Percentiles rank a stretch among this genome's conserved stretches.
These are phyloP conservation scores for Sphaeramia orbicularis DNA, from an alignment of 2,797 vertebrate genomes.

Conservation along the genomic window DNA sequence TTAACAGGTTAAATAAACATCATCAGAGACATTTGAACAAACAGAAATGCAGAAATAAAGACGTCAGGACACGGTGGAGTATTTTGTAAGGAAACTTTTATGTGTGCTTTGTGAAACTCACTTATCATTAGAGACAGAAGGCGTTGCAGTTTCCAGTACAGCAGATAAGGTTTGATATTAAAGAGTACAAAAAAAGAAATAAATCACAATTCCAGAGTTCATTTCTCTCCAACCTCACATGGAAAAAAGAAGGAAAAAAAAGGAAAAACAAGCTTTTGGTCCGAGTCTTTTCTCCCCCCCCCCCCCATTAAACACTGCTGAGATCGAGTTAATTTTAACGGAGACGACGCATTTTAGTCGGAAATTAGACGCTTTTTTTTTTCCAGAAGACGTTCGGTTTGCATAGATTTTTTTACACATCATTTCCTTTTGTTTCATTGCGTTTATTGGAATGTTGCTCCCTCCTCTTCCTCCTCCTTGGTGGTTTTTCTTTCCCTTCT, in stretches of 20 bases:
- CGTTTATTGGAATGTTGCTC: conserved; percentile 81
- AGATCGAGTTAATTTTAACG: conserved; percentile 50
- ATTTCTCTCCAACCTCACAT: conserved; percentile 72
- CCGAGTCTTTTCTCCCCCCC: conserved; percentile 66
- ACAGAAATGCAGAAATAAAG: too few species aligned
- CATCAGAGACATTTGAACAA: too few species aligned
- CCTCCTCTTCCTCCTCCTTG: conserved; percentile 32
- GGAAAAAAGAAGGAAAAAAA: conserved; percentile 17
- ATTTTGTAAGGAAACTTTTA: conserved; percentile 88
- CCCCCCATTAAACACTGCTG: conserved; percentile 39
- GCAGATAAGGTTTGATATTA: conserved; percentile 88
- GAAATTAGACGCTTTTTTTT: background rate
- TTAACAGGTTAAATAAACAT: too few species aligned
- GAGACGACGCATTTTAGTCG: background rate
- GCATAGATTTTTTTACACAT: conserved; percentile 81
- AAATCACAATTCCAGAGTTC: conserved; percentile 78
- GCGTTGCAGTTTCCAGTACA: conserved; percentile 88
- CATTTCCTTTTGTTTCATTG: conserved; percentile 54
- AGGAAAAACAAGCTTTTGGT: conserved; percentile 77
- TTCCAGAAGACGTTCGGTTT: conserved; percentile 71
- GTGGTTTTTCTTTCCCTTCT: conserved; percentile 47
- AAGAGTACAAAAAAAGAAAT: conserved; percentile 85
- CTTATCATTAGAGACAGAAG: conserved; percentile 85
- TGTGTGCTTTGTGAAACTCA: conserved; percentile 88
- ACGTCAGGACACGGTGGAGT: conserved; percentile 18